phyloP scores from a whole-genome alignment of 2,113 vertebrate species.

The Mesembrinibis cayennensis region DNA sequence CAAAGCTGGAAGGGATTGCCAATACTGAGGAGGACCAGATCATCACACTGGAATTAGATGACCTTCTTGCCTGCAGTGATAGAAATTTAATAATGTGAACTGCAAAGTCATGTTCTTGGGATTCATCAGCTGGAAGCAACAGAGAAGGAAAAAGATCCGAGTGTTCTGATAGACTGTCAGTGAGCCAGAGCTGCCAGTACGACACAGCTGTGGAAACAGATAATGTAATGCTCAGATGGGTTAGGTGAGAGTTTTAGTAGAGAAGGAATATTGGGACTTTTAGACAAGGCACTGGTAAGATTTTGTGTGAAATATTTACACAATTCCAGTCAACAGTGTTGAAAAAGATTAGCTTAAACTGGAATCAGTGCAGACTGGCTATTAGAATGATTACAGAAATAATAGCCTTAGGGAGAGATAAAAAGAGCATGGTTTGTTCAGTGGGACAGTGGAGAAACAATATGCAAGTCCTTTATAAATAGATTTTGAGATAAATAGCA shows the following conservation, averaged over 20 bases:
- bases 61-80: slow-evolving; percentile 55
- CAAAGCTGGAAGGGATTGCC: not conserved
- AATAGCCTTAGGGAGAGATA: not conserved
- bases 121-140: slow-evolving; percentile 40
- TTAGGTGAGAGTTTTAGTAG: slow-evolving; percentile 13
- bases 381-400: slow-evolving; percentile 5
- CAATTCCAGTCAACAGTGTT: not conserved
- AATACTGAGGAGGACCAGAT: not conserved
- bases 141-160: slow-evolving; percentile 38
- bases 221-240: not conserved
- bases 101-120: slow-evolving; percentile 58
- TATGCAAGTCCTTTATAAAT: not conserved
- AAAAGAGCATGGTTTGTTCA: not conserved
- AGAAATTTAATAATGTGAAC: slow-evolving; percentile 62
- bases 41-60: slow-evolving; percentile 39
- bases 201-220: slow-evolving; percentile 12
- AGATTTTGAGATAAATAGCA: not conserved
- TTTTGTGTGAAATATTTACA: slow-evolving; percentile 27
- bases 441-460: not conserved
- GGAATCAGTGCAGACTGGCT: not conserved
- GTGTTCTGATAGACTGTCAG: slow-evolving; percentile 25
- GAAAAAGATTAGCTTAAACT: not conserved
- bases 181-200: not conserved
- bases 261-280: slow-evolving; percentile 9
- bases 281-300: not conserved